Evolutionary conservation across 1,140 invertebrate species (phyloP), one percentile per base, ranked within the genome.

Genomic region (Leptopilina clavipes): DNA sequence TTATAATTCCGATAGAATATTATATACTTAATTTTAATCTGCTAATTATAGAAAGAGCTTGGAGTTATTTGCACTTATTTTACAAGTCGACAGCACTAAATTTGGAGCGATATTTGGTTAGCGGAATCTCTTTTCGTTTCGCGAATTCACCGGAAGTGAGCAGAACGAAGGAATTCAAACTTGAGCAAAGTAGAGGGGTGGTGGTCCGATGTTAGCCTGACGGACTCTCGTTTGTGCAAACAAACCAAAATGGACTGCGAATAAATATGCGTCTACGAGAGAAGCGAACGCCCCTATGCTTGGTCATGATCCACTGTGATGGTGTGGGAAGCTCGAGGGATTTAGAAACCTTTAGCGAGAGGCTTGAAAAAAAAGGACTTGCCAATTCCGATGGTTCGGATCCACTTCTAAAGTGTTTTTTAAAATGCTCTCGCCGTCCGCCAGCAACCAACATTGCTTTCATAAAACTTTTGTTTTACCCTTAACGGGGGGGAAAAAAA

Each of bases 171-270:
- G 83, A 88, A 88, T 87, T 86, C 84, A 86, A 88, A 87, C 81
- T 79, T 72, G 77, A 86, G 81, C 81, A 74, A 81, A 82, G 82
- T 83, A 80, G 78, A 6, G 8, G 5, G 37, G 37, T 83, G 82
- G 82, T 81, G 84, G 80, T 79, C 82, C 84, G 85, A 87, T 86
- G 84, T 86, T 80, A 84, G 86, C 82, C 86, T 86, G 84, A 86
- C 87, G 86, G 83, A 86, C 85, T 86, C 84, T 81, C 83, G 83
- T 87, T 87, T 85, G 85, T 84, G 89, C 87, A 90, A 90, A 90
- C 89, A 90, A 87, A 87, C 87, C 85, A 90, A 90, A 90, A 90
- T 90, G 89, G 89, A 90, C 89, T 89, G 85, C 85, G 89, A 88
- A 89, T 90, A 90, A 90, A 90, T 90, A 90, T 88, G 87, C 88